Conservation (phyloP, 2,113 vertebrate species). For the Istiophorus platypterus region DNA sequence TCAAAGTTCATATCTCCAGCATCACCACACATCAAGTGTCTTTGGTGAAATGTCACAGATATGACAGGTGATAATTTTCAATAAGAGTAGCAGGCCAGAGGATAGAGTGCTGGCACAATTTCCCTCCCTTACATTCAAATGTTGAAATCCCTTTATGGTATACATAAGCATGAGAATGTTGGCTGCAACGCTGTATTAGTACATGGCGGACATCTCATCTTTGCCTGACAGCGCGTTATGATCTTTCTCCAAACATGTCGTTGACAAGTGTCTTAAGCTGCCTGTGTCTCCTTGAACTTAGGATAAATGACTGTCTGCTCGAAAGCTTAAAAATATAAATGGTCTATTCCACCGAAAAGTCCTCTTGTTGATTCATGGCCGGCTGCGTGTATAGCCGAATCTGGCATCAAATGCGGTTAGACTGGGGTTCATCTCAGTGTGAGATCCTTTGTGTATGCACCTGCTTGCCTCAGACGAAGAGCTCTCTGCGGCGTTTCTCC, state of each 20-base stretch:
- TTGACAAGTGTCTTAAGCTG: constrained; percentile 66
- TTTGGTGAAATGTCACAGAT: constrained; percentile 70
- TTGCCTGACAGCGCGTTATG: constrained; percentile 63
- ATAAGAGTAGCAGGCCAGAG: constrained; percentile 47
- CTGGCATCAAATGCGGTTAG: constrained; percentile 43
- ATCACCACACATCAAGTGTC: constrained; percentile 57
- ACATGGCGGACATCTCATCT: constrained; percentile 45
- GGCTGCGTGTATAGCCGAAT: constrained; percentile 47
- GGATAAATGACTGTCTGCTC: constrained; percentile 64
- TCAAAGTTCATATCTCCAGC: constrained; percentile 61
- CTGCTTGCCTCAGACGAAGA: constrained; percentile 36
- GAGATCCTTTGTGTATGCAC: constrained; percentile 36
- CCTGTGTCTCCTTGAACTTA: constrained; percentile 71
- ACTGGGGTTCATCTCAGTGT: constrained; percentile 6
- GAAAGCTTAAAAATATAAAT: constrained; percentile 70
- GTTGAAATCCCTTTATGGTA: constrained; percentile 48
- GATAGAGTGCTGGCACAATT: constrained; percentile 41
- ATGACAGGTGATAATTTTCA: constrained; percentile 77
- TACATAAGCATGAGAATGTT: constrained; percentile 58
- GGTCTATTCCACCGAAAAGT: constrained; percentile 61
- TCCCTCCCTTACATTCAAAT: constrained; percentile 59
- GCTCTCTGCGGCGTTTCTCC: constrained; percentile 10
- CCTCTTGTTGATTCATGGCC: constrained; percentile 59
- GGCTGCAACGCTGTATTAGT: constrained; percentile 48
- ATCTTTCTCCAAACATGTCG: constrained; percentile 55